A percentile compares a stretch with the other conserved stretches of the same genome.
Evolutionary conservation across 1,140 invertebrate species (phyloP).

Genomic region (Macrocentrus cingulum): DNA sequence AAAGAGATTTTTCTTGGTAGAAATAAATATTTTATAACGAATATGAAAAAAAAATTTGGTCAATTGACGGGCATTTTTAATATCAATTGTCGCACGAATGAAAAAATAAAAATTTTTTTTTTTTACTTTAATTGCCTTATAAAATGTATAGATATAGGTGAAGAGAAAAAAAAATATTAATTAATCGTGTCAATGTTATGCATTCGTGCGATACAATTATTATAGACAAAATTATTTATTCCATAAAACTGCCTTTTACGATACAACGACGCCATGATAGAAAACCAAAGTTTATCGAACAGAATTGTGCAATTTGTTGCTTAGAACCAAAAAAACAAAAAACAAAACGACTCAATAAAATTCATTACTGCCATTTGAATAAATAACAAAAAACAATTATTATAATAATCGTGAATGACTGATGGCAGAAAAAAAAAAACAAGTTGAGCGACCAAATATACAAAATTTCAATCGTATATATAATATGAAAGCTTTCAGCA

Average conservation of each 20-base stretch:
- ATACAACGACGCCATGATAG: slow-evolving; percentile 23
- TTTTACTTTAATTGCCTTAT: too few relatives aligned
- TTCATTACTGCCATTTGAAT: slow-evolving; percentile 5
- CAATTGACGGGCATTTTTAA: too few relatives aligned
- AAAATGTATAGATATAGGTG: too few relatives aligned
- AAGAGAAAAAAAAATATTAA: too few relatives aligned
- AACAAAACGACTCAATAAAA: not conserved
- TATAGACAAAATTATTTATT: slow-evolving; percentile 1
- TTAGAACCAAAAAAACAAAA: slow-evolving; percentile 1
- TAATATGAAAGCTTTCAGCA: too few relatives aligned
- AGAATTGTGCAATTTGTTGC: not conserved
- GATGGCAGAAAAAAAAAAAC: slow-evolving; percentile 2
- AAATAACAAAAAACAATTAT: slow-evolving; percentile 3
- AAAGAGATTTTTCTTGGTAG: not conserved
- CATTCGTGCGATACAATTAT: slow-evolving; percentile 7
- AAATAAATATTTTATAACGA: not conserved
- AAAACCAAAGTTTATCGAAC: slow-evolving; percentile 11
- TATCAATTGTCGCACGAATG: too few relatives aligned
- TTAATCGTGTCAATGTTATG: slow-evolving; percentile 7
- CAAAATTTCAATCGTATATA: too few relatives aligned
- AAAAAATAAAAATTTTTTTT: too few relatives aligned
- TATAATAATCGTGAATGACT: slow-evolving; percentile 8
- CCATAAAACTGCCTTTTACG: slow-evolving; percentile 16
- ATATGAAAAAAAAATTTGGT: not conserved
- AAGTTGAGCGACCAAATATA: not conserved